Conservation (phyloP, 1,140 invertebrate genomes). For the Spodoptera litura region DNA sequence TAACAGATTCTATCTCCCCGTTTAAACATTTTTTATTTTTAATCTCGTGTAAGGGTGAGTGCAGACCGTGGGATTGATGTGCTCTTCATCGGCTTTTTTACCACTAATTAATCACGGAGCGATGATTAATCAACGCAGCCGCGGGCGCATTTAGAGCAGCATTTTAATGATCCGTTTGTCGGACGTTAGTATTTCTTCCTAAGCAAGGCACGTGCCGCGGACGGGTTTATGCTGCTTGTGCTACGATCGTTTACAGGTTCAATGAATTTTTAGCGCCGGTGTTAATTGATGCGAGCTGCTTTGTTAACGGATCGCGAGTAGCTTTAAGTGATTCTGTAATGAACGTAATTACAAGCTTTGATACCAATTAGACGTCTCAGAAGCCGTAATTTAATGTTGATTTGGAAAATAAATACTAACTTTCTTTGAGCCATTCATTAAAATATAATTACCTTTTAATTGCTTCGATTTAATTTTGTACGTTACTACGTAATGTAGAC, state of each 20-base stretch:
- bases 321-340: constrained; percentile 46
- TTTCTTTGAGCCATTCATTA: neutral
- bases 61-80: constrained; percentile 58
- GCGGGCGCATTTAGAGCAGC: constrained; percentile 70
- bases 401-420: constrained; percentile 8
- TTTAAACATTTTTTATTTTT: constrained; percentile 62
- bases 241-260: constrained; percentile 65
- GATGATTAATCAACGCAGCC: constrained; percentile 79
- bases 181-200: constrained; percentile 70
- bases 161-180: constrained; percentile 78
- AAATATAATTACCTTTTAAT: constrained; percentile 19
- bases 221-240: constrained; percentile 67
- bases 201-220: constrained; percentile 63
- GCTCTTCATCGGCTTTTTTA: constrained; percentile 67
- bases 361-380: constrained; percentile 6
- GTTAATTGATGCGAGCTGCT: constrained; percentile 54
- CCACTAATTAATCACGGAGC: constrained; percentile 72
- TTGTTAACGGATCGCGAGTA: constrained; percentile 50
- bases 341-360: constrained; percentile 17
- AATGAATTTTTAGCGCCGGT: constrained; percentile 63
- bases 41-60: constrained; percentile 66
- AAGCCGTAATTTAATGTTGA: constrained; percentile 24
- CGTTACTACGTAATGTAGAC: constrained; percentile 2
- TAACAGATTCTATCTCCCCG: constrained; percentile 49
- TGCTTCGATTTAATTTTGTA: neutral